Evolutionary conservation across 2,797 vertebrate species (phyloP).

Genomic region (Rhodeus uyekii): DNA sequence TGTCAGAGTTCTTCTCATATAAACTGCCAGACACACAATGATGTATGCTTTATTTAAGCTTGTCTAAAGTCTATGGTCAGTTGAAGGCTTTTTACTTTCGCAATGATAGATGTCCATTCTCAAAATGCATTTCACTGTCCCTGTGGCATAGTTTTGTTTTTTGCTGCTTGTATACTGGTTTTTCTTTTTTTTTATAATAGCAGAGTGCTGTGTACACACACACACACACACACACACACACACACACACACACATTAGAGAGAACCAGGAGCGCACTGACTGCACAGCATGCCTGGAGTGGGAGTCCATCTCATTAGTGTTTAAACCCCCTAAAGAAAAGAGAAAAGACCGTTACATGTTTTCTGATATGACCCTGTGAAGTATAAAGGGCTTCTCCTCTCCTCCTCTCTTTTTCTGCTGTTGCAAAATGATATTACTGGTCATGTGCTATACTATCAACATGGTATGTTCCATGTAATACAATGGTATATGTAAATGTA

Average conservation of each 20-base stretch:
- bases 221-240: slow-evolving; percentile 2
- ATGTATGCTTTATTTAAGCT: neutral
- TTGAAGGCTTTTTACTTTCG: neutral
- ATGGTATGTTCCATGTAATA: neutral
- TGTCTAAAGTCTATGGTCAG: neutral
- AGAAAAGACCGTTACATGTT: slow-evolving; percentile 15
- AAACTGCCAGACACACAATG: neutral
- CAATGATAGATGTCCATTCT: neutral
- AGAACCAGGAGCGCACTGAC: slow-evolving; percentile 12
- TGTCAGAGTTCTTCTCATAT: neutral
- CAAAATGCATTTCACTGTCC: slow-evolving; percentile 9
- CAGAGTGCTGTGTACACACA: neutral
- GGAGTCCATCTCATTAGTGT: slow-evolving; percentile 35
- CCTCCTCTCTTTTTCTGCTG: neutral
- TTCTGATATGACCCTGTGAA: slow-evolving; percentile 16
- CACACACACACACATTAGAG: neutral
- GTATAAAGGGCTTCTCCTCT: neutral
- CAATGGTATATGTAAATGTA: neutral
- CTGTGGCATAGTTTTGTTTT: slow-evolving; percentile 18
- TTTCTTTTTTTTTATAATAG: neutral
- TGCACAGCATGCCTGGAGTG: slow-evolving; percentile 1
- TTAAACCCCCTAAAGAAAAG: slow-evolving; percentile 19
- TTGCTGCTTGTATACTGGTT: neutral
- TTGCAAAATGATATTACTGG: neutral
- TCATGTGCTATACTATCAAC: neutral